These are phyloP conservation scores for Maniola hyperantus DNA, from an alignment of 2,888 invertebrate species.

Conservation along the genomic window DNA sequence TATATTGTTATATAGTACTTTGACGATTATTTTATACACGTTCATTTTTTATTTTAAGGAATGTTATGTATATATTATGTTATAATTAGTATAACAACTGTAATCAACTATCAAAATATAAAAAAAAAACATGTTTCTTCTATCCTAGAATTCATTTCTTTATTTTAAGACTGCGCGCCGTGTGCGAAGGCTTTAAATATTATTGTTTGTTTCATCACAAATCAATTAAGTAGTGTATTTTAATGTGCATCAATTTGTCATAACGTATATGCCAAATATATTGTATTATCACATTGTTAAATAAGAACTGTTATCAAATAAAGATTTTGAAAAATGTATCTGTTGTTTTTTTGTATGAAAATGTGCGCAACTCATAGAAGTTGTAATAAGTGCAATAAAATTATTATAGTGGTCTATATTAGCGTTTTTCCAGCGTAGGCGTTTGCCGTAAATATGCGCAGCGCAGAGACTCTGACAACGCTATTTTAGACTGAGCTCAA, in stretches of 20 bases:
- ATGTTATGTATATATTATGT: not conserved
- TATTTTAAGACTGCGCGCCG: conserved; percentile 9
- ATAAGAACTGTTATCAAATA: conserved; percentile 79
- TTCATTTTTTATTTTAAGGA: not conserved
- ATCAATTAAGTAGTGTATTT: conserved; percentile 35
- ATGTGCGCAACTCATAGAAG: too few relatives aligned
- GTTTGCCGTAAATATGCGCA: too few relatives aligned
- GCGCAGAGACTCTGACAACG: too few relatives aligned
- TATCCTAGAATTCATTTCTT: not conserved
- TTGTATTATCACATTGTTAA: conserved; percentile 79
- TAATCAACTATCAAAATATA: not conserved
- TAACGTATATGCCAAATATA: conserved; percentile 81
- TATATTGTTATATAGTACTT: not conserved
- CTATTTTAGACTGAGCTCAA: too few relatives aligned
- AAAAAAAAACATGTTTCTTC: not conserved
- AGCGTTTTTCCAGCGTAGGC: too few relatives aligned
- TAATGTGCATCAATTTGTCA: conserved; percentile 41
- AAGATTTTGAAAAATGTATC: conserved; percentile 62
- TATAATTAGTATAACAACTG: not conserved
- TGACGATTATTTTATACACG: not conserved
- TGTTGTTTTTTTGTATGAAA: conserved; percentile 25
- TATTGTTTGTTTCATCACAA: conserved; percentile 38
- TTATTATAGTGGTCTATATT: too few relatives aligned
- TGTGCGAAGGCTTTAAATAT: conserved; percentile 17
- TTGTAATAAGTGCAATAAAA: too few relatives aligned